Evolutionary conservation across 2,888 invertebrate genomes (phyloP).

Genomic region (Entomobrya proxima): DNA sequence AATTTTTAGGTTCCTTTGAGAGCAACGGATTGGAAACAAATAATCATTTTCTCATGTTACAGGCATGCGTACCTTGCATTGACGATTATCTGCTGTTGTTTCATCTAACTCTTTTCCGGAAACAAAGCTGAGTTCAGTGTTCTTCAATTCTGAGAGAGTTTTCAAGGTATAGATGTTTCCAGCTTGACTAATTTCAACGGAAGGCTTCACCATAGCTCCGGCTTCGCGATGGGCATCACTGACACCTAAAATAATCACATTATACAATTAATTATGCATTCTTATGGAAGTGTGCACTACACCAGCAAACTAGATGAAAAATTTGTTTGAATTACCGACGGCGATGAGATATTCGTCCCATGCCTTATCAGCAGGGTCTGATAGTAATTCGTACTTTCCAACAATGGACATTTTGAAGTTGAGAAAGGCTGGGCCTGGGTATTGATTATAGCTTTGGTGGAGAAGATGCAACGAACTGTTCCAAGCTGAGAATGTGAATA

Average conservation of each 20-base stretch:
- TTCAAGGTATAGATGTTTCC: conserved; percentile 56
- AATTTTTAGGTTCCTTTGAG: too few relatives aligned
- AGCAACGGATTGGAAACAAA: too few relatives aligned
- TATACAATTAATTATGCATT: too few relatives aligned
- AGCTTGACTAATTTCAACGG: conserved; percentile 51
- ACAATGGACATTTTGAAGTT: conserved; percentile 53
- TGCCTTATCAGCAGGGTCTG: conserved; percentile 49
- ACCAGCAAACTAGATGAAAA: too few relatives aligned
- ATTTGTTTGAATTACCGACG: too few relatives aligned
- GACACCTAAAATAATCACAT: conserved; percentile 18
- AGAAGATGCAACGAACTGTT: background rate
- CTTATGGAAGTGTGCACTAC: too few relatives aligned
- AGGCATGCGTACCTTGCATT: conserved; percentile 58
- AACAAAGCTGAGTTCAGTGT: conserved; percentile 50
- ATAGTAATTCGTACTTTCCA: conserved; percentile 55
- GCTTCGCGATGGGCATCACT: conserved; percentile 63
- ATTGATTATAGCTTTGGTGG: too few relatives aligned
- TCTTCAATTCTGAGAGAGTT: conserved; percentile 57
- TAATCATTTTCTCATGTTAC: too few relatives aligned
- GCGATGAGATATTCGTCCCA: conserved; percentile 58
- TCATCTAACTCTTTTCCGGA: conserved; percentile 54
- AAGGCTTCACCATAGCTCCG: conserved; percentile 51
- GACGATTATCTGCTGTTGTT: conserved; percentile 52
- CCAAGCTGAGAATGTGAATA: background rate
- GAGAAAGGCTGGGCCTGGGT: background rate